A percentile compares a stretch with the other conserved stretches of the same genome.
phyloP scores from a whole-genome alignment of 2,797 vertebrate genomes.

The Micropoecilia bifurca region DNA sequence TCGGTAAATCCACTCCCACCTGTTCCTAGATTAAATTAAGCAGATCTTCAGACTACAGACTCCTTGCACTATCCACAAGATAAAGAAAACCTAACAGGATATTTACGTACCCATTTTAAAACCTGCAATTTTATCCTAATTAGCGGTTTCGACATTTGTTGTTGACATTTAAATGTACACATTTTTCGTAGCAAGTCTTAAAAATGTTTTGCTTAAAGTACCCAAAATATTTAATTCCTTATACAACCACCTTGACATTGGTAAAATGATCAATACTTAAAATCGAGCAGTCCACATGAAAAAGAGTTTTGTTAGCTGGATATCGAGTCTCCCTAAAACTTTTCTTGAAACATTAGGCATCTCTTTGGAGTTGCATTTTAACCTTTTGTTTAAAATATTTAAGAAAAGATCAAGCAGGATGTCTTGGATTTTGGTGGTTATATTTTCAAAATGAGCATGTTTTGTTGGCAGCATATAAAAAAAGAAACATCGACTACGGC shows the following conservation, averaged over 20 bases:
- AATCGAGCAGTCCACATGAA: not conserved
- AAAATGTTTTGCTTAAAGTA: not conserved
- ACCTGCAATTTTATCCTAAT: not conserved
- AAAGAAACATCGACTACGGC: slow-evolving; percentile 79
- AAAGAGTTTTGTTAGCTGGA: not conserved
- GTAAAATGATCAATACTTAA: not conserved
- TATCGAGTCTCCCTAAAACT: not conserved
- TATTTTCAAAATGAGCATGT: slow-evolving; percentile 86
- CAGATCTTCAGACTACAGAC: not conserved
- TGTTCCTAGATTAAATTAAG: not conserved
- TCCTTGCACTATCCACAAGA: not conserved
- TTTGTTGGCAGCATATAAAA: slow-evolving; percentile 86
- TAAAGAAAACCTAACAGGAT: not conserved
- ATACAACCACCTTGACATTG: not conserved
- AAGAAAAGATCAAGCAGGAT: slow-evolving; percentile 63
- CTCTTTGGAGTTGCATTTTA: not conserved
- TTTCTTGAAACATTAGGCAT: not conserved
- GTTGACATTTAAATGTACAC: slow-evolving; percentile 29
- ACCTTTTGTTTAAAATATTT: slow-evolving; percentile 1
- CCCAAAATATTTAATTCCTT: not conserved
- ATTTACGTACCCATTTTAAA: not conserved
- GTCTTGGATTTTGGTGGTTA: slow-evolving; percentile 80
- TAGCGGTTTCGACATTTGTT: not conserved
- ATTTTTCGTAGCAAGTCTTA: slow-evolving; percentile 26
- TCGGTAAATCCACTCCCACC: not conserved